These are phyloP conservation scores for Marronus borbonicus DNA, from an alignment of 2,888 invertebrate genomes.

Conservation along the genomic window DNA sequence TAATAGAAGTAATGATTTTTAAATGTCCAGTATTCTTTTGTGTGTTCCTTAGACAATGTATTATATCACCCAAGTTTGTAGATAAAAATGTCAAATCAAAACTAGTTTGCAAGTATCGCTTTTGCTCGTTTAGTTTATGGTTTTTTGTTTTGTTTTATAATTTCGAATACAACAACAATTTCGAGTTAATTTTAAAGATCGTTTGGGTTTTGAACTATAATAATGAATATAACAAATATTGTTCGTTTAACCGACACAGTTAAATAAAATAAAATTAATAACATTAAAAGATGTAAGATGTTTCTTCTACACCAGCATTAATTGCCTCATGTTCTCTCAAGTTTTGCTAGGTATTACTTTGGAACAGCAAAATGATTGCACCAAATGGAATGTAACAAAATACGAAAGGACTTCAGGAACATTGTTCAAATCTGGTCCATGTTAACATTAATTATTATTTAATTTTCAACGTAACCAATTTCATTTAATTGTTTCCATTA, in stretches of 20 bases:
- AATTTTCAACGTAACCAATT: too few relatives aligned
- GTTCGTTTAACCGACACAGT: too few relatives aligned
- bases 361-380: too few relatives aligned
- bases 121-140: constrained; percentile 23
- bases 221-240: background rate
- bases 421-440: background rate
- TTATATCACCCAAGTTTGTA: constrained; percentile 43
- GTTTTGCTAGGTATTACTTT: too few relatives aligned
- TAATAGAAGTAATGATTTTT: constrained; percentile 40
- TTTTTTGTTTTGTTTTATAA: constrained; percentile 27
- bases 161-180: constrained; percentile 47
- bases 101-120: constrained; percentile 30
- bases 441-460: too few relatives aligned
- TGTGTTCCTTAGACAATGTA: constrained; percentile 50
- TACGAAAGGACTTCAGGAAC: too few relatives aligned
- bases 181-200: constrained; percentile 6
- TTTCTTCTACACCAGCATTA: too few relatives aligned
- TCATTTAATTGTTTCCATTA: too few relatives aligned
- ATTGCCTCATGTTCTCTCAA: too few relatives aligned
- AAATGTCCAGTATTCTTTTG: constrained; percentile 53
- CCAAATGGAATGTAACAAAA: too few relatives aligned
- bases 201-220: background rate
- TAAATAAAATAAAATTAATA: too few relatives aligned
- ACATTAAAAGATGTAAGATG: too few relatives aligned
- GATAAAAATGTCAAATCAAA: constrained; percentile 47